A percentile compares a stretch with the other conserved stretches of the same genome.
Conservation (phyloP, 2,888 invertebrate species). For the Chelonus formosanus region DNA sequence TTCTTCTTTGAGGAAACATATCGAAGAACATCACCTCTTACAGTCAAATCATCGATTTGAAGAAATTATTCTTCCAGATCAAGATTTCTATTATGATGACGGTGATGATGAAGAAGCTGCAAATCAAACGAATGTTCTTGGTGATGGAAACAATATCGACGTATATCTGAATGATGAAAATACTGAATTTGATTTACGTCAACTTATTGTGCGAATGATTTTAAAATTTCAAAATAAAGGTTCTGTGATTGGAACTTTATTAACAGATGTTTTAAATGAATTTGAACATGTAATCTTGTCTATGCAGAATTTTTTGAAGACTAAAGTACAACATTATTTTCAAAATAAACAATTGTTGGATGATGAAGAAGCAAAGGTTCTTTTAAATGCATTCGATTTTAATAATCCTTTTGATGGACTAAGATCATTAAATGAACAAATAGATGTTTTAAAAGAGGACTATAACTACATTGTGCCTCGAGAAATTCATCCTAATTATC, state of each 20-base stretch:
- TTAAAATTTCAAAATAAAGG: constrained; percentile 26
- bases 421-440: constrained; percentile 24
- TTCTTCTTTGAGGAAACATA: constrained; percentile 1
- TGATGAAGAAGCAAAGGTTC: constrained; percentile 9
- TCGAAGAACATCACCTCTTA: not conserved
- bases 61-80: not conserved
- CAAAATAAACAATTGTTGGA: not conserved
- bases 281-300: constrained; percentile 27
- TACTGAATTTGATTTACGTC: not conserved
- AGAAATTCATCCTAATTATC: constrained; percentile 28
- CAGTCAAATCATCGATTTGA: not conserved
- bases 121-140: not conserved
- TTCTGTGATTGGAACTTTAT: constrained; percentile 32
- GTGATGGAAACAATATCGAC: not conserved
- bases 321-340: constrained; percentile 16
- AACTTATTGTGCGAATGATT: constrained; percentile 8
- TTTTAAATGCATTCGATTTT: constrained; percentile 28
- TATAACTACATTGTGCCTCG: constrained; percentile 33
- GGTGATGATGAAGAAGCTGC: not conserved
- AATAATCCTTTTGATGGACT: constrained; percentile 29
- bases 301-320: constrained; percentile 14
- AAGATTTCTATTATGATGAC: not conserved
- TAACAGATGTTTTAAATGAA: constrained; percentile 29
- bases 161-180: not conserved
- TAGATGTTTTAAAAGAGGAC: constrained; percentile 24